These are phyloP conservation scores for Phylloscopus trochilus DNA, from an alignment of 2,113 vertebrate species.

Conservation along the genomic window DNA sequence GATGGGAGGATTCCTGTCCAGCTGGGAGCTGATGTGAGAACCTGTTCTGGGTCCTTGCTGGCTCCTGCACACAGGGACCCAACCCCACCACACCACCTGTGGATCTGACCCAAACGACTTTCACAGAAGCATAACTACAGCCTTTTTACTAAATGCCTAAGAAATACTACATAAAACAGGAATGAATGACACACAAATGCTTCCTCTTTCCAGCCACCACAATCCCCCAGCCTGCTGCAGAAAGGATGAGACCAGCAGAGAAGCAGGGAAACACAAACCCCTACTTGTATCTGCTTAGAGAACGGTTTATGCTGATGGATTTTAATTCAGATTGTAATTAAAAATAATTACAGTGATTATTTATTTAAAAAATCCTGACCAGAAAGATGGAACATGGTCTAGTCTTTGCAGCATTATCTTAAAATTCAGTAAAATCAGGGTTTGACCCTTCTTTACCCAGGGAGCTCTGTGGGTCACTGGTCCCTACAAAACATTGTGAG, in stretches of 20 bases:
- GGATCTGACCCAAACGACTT: not conserved
- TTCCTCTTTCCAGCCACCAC: not conserved
- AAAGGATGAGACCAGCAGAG: not conserved
- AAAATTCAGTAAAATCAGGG: not conserved
- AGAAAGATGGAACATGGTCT: not conserved
- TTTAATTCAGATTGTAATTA: not conserved
- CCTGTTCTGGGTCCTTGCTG: accelerated
- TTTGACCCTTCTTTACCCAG: not conserved
- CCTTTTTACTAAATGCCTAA: not conserved
- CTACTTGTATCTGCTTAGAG: not conserved
- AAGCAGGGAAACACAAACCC: not conserved
- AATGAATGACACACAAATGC: not conserved
- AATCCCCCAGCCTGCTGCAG: not conserved
- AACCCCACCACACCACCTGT: not conserved
- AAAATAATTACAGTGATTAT: not conserved
- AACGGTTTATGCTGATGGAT: not conserved
- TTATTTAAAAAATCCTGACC: not conserved
- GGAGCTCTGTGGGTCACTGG: not conserved
- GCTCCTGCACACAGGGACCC: not conserved
- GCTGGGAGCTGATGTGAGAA: not conserved
- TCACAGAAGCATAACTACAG: not conserved
- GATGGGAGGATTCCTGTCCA: not conserved
- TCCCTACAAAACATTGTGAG: not conserved
- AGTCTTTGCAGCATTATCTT: not conserved
- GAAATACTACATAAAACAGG: not conserved